Conservation (phyloP, 2,113 vertebrate genomes). For the Monopterus albus region DNA sequence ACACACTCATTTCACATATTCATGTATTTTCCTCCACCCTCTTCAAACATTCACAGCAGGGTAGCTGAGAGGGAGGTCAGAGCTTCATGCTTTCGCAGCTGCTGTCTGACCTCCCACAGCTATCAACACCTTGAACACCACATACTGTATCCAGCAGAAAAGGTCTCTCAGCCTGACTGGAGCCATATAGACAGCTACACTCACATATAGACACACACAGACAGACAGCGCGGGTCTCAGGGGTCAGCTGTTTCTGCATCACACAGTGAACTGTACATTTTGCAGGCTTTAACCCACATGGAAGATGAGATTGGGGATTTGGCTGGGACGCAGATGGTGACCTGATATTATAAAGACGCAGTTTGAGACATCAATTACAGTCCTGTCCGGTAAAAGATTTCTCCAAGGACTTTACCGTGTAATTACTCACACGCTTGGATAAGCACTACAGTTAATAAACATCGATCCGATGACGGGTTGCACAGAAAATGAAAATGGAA, state of each 20-base stretch:
- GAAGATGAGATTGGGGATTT: conserved; percentile 47
- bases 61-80: conserved; percentile 44
- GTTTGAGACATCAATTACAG: conserved; percentile 45
- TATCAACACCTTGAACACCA: conserved; percentile 68
- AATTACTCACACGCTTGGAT: conserved; percentile 57
- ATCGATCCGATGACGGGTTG: conserved; percentile 47
- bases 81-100: conserved; percentile 70
- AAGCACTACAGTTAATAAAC: conserved; percentile 64
- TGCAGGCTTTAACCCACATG: conserved; percentile 36
- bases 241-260: conserved; percentile 47
- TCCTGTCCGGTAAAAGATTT: conserved; percentile 1
- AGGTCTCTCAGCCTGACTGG: conserved; percentile 17
- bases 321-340: conserved; percentile 54
- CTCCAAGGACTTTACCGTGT: conserved; percentile 46
- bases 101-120: conserved; percentile 70
- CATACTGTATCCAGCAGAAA: conserved; percentile 38
- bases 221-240: conserved; percentile 8
- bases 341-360: conserved; percentile 46
- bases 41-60: conserved; percentile 47
- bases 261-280: conserved; percentile 28
- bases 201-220: conserved; percentile 2
- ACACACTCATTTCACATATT: conserved; percentile 27
- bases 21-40: conserved; percentile 21
- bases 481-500: conserved; percentile 28
- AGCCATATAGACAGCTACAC: conserved; percentile 20